Conservation (phyloP, 2,113 vertebrate genomes). For the Gavia stellata region DNA sequence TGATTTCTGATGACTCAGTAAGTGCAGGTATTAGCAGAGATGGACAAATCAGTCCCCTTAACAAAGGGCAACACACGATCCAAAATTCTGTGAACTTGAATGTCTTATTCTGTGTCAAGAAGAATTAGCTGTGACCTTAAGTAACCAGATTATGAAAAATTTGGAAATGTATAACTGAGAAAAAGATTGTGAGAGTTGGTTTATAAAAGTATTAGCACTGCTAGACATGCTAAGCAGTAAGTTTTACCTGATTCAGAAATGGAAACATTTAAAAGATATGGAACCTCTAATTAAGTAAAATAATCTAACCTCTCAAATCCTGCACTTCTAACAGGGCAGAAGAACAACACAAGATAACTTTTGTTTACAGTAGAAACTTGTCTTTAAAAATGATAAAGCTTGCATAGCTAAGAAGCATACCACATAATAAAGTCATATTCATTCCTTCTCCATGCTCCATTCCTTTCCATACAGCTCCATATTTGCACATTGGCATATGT, state of each 20-base stretch:
- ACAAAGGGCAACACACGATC: not conserved
- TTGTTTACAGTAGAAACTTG: not conserved
- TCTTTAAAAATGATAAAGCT: not conserved
- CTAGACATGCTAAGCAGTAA: not conserved
- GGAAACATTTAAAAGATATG: not conserved
- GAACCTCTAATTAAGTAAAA: not conserved
- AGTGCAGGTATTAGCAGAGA: not conserved
- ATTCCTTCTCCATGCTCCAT: not conserved
- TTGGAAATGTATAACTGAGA: not conserved
- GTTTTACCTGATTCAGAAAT: not conserved
- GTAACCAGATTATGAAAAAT: not conserved
- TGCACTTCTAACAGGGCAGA: not conserved
- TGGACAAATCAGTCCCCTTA: not conserved
- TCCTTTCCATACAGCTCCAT: not conserved
- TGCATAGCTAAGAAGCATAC: not conserved
- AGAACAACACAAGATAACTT: not conserved
- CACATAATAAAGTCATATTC: not conserved
- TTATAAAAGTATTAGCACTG: not conserved
- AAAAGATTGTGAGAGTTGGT: not conserved
- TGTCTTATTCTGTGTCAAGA: not conserved
- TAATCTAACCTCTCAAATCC: not conserved
- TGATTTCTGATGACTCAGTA: not conserved
- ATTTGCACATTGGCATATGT: conserved; percentile 7
- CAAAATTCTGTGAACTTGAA: not conserved
- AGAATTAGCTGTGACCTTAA: not conserved